Evolutionary conservation across 2,113 vertebrate species (phyloP).

Genomic region (Calidris pygmaea): DNA sequence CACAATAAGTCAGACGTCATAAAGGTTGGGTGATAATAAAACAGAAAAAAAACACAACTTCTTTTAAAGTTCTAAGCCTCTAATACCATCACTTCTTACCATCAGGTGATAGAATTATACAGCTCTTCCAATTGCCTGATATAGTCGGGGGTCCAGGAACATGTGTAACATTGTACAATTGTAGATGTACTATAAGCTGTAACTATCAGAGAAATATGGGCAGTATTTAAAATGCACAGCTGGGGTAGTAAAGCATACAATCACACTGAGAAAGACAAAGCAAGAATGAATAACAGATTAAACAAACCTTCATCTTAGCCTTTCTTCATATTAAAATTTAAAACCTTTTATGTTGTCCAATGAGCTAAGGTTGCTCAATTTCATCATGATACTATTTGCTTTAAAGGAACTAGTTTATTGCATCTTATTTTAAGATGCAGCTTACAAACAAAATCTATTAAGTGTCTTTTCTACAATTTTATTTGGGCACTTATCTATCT

Average conservation of each 20-base stretch:
- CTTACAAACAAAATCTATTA: not conserved
- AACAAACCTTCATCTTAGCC: not conserved
- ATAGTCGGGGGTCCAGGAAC: not conserved
- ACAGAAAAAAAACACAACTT: not conserved
- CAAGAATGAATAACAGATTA: not conserved
- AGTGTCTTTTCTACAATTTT: not conserved
- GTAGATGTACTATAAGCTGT: not conserved
- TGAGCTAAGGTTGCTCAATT: not conserved
- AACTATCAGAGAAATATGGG: not conserved
- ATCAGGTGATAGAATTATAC: not conserved
- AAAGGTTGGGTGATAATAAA: not conserved
- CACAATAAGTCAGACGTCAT: not conserved
- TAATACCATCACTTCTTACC: not conserved
- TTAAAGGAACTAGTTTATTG: not conserved
- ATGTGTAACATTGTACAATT: rapidly evolving
- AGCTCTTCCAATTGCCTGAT: not conserved
- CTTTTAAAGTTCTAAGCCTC: not conserved
- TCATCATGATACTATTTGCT: not conserved
- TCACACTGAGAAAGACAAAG: not conserved
- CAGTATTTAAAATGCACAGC: not conserved
- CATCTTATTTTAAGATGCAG: not conserved
- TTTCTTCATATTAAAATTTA: not conserved
- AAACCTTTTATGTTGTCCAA: not conserved
- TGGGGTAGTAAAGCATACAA: not conserved
- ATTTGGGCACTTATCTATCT: not conserved